Base-by-base conservation (phyloP, 2,888 invertebrate species). In the Eupeodes luniger region DNA sequence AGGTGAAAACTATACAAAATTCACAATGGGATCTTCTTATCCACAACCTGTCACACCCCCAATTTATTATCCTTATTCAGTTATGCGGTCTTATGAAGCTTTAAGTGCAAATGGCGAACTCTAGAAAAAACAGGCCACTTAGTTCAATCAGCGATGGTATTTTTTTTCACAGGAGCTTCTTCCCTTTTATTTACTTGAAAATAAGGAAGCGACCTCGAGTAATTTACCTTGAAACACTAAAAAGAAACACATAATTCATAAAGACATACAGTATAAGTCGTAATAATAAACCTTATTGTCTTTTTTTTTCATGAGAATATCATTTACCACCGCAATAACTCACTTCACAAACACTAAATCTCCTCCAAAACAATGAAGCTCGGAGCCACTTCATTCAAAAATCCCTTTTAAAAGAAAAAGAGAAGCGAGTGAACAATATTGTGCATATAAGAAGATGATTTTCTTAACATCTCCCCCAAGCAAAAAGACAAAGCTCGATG, bases 281-380 rank as follows among this genome's bases (percentile, higher is more conserved):
- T 47, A 72, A 59, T 44, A 34, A 47, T 72, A 72, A 72, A 72
- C 47, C 59, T 59, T 72, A 72, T 47, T 72, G 59, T 72, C 44
- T 59, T 40, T 72, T 40, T 72, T 44, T 66, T 49, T 59, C 16
- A 59, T 59, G 47, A 7, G 44, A 34, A 57, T 59, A 47, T 72
- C 27, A 72, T 34, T 72, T 34, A 72, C 44, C 72, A 72, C 72
- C 72, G 59, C 59, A 72, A 72, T 72, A 59, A 72, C 59, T 72
- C 59, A 72, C 47, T 72, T 59, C 57, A 44, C 27, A 47, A 72
- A 72, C n/a, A 47, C 72, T 72, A 72, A 72, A 72, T 59, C 57
- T n/a, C 47, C 47, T 34, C 27, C n/a, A 40, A 64, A 70, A 70
- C 70, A 70, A 70, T 70, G 47, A 72, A 44, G 10, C 10, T 6